Percentiles rank a stretch among this genome's conserved stretches.
Evolutionary conservation across 1,140 invertebrate genomes (phyloP).

Genomic region (Magallana ariakensis): DNA sequence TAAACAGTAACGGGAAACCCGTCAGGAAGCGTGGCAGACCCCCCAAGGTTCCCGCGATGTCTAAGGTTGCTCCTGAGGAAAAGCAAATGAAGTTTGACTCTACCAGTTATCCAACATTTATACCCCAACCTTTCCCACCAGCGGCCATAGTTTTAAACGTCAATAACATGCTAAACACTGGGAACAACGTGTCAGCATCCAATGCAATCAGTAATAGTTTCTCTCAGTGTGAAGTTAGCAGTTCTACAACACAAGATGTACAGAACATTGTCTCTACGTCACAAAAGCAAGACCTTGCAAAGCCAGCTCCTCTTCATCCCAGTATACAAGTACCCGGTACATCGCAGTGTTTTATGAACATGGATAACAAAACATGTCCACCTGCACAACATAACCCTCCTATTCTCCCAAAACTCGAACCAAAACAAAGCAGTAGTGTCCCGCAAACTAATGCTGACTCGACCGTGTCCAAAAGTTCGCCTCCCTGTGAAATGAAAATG

Average conservation of each 20-base stretch:
- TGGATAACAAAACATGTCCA: background rate
- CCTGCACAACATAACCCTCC: background rate
- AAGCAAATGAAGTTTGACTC: constrained; percentile 38
- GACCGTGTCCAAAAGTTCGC: background rate
- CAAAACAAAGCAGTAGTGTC: background rate
- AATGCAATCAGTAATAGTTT: constrained; percentile 42
- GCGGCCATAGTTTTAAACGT: constrained; percentile 55
- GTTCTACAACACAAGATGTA: constrained; percentile 13
- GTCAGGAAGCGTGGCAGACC: constrained; percentile 70
- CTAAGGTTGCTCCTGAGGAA: constrained; percentile 65
- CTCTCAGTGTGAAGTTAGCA: background rate
- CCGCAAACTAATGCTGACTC: background rate
- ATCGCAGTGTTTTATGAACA: background rate
- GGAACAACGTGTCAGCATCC: constrained; percentile 40
- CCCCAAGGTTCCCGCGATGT: constrained; percentile 70
- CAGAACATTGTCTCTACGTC: background rate
- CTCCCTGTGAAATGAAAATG: constrained; percentile 51
- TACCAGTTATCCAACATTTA: constrained; percentile 44
- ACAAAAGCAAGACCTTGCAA: background rate
- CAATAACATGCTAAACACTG: constrained; percentile 59
- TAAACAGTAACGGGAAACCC: constrained; percentile 63
- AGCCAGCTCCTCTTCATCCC: background rate
- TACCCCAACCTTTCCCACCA: constrained; percentile 43
- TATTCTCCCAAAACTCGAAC: constrained; percentile 13
- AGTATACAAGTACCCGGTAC: background rate